Evolutionary conservation across 2,113 vertebrate species (phyloP).

Genomic region (Megatriorchis doriae): DNA sequence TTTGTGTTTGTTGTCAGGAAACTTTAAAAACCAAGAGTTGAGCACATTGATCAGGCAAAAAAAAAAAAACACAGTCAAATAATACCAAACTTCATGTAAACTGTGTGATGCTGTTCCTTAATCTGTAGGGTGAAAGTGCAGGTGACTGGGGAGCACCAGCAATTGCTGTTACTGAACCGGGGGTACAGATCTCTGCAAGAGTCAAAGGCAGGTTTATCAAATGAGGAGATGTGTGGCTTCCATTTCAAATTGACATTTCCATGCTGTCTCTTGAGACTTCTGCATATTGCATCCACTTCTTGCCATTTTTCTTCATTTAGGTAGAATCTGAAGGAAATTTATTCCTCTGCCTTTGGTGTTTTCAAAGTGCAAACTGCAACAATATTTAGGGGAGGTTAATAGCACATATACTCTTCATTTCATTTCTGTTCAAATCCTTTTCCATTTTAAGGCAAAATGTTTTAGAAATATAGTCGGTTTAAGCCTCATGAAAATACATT

Average conservation of each 20-base stretch:
- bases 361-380: neutral
- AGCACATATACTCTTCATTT: neutral
- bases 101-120: neutral
- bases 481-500: slow-evolving; percentile 49
- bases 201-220: neutral
- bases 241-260: neutral
- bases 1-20: neutral
- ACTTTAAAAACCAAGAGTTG: neutral
- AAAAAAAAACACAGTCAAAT: neutral
- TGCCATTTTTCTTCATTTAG: neutral
- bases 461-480: slow-evolving; percentile 19
- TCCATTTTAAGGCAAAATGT: slow-evolving; percentile 18
- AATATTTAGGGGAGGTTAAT: neutral
- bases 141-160: neutral
- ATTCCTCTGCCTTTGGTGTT: neutral
- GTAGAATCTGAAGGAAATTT: neutral
- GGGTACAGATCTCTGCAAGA: neutral
- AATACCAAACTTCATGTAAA: neutral
- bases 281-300: neutral
- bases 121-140: neutral
- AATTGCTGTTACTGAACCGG: neutral
- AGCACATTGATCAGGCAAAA: neutral
- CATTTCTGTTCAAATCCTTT: neutral
- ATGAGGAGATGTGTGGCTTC: neutral
- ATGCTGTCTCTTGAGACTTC: neutral